Percentiles rank a stretch among this genome's conserved stretches.
These are phyloP conservation scores for Bombycilla garrulus DNA, from an alignment of 2,113 vertebrate species.

Conservation along the genomic window DNA sequence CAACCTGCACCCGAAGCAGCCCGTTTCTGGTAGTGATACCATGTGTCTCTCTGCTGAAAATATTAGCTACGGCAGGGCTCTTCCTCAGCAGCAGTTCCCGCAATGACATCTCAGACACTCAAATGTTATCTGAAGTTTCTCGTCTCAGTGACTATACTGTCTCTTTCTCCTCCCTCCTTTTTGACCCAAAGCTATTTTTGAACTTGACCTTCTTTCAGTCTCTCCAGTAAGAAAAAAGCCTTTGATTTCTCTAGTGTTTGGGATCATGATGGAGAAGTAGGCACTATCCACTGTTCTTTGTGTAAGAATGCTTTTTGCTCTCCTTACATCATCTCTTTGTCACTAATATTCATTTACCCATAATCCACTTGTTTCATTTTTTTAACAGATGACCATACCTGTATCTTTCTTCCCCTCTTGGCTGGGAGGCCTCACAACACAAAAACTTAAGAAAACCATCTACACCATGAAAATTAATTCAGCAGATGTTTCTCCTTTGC, in stretches of 20 bases:
- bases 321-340: neutral
- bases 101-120: neutral
- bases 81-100: neutral
- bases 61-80: neutral
- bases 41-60: neutral
- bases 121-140: slow-evolving; percentile 12
- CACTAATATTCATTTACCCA: neutral
- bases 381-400: neutral
- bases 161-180: neutral
- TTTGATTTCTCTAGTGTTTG: neutral
- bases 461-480: neutral
- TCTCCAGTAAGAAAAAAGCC: neutral
- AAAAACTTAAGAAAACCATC: neutral
- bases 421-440: neutral
- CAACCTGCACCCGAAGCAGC: neutral
- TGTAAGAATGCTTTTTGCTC: neutral
- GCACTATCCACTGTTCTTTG: neutral
- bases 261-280: neutral
- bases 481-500: neutral
- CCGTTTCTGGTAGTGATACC: neutral
- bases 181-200: slow-evolving; percentile 4
- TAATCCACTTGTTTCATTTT: neutral
- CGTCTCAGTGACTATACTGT: neutral
- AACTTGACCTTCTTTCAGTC: neutral
- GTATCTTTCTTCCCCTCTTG: neutral